Evolutionary conservation across 2,797 vertebrate species (phyloP), one percentile per base, ranked within the genome.

Genomic region (Acanthurus tractus): DNA sequence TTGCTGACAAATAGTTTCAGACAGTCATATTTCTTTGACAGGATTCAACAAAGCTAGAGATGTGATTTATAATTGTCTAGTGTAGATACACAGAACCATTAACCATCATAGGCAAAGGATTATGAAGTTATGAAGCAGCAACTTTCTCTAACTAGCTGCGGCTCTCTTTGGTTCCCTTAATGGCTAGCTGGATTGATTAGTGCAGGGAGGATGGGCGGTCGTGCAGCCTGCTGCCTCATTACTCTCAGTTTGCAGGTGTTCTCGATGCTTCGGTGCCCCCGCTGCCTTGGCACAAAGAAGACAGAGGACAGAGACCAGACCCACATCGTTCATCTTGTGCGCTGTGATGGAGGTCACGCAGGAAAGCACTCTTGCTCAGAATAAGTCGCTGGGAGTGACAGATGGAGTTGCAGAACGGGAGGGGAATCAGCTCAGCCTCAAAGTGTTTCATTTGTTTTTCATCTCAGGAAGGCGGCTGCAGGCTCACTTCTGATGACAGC

Each of bases 221-320:
- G 48, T 14, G 65, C 74, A 70, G 83, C 86, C 86, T 38, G 84
- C 85, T 84, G 91, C 90, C 94, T 95, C 94, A 94, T 95, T 95
- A 95, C 93, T 94, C 90, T 94, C 88, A 78, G 85, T 91, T 87
- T 88, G 92, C 94, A 94, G 94, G 93, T 95, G 93, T 93, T 93
- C 90, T 91, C 74, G 85, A 84, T 82, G 87, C 87, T 87, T 76
- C 70, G 70, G 83, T 79, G 87, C 90, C 85, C 80, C 86, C 54
- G 87, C 87, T 77, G 89, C 92, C 83, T 89, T 90, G 89, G 86
- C 88, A 87, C 79, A 48, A 83, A 81, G 83, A 93, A 92, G 93
- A 94, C 89, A 76, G 87, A 94, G 88, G 92, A 93, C 89, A 89
- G 88, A 89, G 88, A 91, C 75, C 87, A 79, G 87, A 82, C 75